Base-by-base conservation (phyloP, 2,113 vertebrate species). In the Desmodus rotundus region DNA sequence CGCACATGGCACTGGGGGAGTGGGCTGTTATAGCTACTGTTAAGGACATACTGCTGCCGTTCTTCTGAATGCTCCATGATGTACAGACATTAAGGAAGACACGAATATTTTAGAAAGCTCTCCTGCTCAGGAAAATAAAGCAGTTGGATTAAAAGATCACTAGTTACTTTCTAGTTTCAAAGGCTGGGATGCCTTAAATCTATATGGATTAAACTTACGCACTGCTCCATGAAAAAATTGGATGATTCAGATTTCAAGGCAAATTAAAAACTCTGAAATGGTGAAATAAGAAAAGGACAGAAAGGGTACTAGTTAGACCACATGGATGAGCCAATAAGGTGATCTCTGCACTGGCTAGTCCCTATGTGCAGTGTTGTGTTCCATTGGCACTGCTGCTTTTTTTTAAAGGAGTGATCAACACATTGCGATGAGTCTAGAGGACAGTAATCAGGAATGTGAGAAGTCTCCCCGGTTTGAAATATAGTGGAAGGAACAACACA, bases 221-320 rank as follows among this genome's bases (percentile, higher is more conserved):
- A 52, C 0, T 45, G 8, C 36, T 90, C 5, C 26, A 65, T 89
- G 16, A 58, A 19, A 67, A 84, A 58, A 72, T 50, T 84, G 22
- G 7, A 54, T 41, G 28, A 50, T 61, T 95, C 17, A 8, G 24
- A 80, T 89, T 77, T 87, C 38, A 93, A 90, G 16, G 11, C 3
- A 94, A 68, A 47, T 56, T 70, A 76, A 85, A 94, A 36, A 43
- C 4, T 24, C 61, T 72, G 8, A 89, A 73, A 67, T 14, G 65
- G 15, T 22, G 7, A 93, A 94, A 45, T 3, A 61, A 31, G 4
- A 52, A 81, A 73, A 83, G 31, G 0, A 38, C 2, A 93, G 65
- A 43, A 89, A 84, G 88, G 2, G 14, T 50, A 41, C 10, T 72
- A 20, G 36, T 41, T 16, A 38, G 33, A 65, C 50, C 26, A 80